Evolutionary conservation across 2,888 invertebrate species (phyloP).

Genomic region (Tetanocera ferruginea): DNA sequence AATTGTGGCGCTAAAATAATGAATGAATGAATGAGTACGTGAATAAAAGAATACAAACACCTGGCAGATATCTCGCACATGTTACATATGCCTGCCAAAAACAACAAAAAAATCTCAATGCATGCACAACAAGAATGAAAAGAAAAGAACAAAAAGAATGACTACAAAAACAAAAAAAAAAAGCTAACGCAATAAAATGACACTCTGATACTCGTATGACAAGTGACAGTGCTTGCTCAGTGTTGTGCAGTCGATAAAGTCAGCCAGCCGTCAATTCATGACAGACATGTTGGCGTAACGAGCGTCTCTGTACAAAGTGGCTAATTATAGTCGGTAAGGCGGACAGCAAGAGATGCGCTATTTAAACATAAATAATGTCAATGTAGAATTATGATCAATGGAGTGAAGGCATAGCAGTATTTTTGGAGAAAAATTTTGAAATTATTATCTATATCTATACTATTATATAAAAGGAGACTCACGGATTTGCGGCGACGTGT

Average conservation of each 20-base stretch:
- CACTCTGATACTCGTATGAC: slow-evolving; percentile 15
- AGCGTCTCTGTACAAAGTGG: neutral
- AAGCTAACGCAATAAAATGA: neutral
- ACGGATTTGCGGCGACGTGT: no score
- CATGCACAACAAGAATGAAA: neutral
- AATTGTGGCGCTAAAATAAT: slow-evolving; percentile 1
- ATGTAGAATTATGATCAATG: no score
- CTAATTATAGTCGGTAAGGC: neutral
- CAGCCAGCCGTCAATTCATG: slow-evolving; percentile 17
- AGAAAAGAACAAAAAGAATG: neutral
- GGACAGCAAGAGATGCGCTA: neutral
- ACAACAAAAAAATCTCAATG: neutral
- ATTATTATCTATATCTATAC: no score
- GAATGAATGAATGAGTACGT: slow-evolving; percentile 23
- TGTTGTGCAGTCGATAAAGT: neutral
- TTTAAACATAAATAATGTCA: no score
- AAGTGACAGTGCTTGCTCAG: slow-evolving; percentile 21
- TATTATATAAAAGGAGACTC: no score
- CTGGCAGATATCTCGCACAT: neutral
- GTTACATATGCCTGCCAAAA: slow-evolving; percentile 16
- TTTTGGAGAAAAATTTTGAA: no score
- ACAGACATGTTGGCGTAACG: slow-evolving; percentile 22
- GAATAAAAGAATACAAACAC: neutral
- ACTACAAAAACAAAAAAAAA: neutral
- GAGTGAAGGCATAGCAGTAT: no score